A percentile compares a stretch with the other conserved stretches of the same genome.
Evolutionary conservation across 2,113 vertebrate genomes (phyloP).

Genomic region (Pygoscelis antarcticus): DNA sequence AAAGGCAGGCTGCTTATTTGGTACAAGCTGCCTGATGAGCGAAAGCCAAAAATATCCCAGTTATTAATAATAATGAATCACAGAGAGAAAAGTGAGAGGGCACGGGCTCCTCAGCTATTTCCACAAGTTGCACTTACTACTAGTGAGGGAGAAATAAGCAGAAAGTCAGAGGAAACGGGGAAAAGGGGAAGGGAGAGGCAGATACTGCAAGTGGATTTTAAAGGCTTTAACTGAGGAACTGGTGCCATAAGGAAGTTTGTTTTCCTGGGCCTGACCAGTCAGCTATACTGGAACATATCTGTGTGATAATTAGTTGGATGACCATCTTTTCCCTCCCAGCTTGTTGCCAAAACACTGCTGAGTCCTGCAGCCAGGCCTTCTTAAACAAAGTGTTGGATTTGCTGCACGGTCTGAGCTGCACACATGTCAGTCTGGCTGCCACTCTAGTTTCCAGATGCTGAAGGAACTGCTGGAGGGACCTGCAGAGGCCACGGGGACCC

Average conservation of each 20-base stretch:
- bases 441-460: background rate
- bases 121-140: background rate
- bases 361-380: background rate
- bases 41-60: slow-evolving; percentile 42
- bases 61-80: slow-evolving; percentile 56
- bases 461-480: background rate
- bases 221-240: background rate
- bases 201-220: background rate
- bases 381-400: background rate
- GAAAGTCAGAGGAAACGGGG: background rate
- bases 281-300: background rate
- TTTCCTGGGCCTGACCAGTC: background rate
- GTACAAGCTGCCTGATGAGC: slow-evolving; percentile 39
- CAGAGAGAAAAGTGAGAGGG: slow-evolving; percentile 5
- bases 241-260: background rate
- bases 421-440: background rate
- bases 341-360: background rate
- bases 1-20: slow-evolving; percentile 32
- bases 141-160: background rate
- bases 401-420: background rate
- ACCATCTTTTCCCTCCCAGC: background rate
- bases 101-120: background rate
- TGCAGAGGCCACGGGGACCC: background rate
- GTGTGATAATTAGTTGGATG: background rate
- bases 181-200: background rate